Conservation (phyloP, 2,888 invertebrate genomes). For the Iselma pallidipennis region DNA sequence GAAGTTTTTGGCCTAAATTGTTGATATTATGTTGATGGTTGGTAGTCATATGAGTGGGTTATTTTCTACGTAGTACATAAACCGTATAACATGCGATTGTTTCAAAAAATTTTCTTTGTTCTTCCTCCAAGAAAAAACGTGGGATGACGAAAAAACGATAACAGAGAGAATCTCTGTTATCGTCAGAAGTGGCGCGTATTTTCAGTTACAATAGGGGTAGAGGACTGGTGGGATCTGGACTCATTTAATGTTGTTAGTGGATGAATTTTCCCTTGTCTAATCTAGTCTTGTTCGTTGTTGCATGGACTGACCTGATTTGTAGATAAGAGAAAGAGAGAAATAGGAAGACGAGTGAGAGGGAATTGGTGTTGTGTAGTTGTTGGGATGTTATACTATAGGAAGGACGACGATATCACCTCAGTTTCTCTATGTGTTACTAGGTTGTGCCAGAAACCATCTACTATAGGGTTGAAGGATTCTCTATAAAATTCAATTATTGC, state of each 20-base stretch:
- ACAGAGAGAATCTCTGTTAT: background rate
- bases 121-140: background rate
- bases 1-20: background rate
- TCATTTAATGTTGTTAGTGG: slow-evolving; percentile 13
- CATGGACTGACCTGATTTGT: slow-evolving; percentile 19
- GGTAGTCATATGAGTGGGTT: background rate
- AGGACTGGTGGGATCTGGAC: background rate
- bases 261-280: slow-evolving; percentile 19
- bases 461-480: slow-evolving; percentile 14
- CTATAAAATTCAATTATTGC: slow-evolving; percentile 12
- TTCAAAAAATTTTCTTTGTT: background rate
- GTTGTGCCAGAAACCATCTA: slow-evolving; percentile 9
- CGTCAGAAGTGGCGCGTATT: background rate
- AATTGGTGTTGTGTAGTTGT: no score
- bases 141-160: background rate
- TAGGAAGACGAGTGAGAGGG: no score
- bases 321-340: slow-evolving; percentile 2
- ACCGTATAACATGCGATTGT: background rate
- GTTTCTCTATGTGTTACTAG: background rate
- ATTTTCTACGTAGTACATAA: no score
- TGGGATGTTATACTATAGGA: no score
- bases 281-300: slow-evolving; percentile 12
- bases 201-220: background rate
- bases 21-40: background rate
- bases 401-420: background rate